Evolutionary conservation across 2,113 vertebrate species (phyloP).

Genomic region (Lepisosteus osseus): DNA sequence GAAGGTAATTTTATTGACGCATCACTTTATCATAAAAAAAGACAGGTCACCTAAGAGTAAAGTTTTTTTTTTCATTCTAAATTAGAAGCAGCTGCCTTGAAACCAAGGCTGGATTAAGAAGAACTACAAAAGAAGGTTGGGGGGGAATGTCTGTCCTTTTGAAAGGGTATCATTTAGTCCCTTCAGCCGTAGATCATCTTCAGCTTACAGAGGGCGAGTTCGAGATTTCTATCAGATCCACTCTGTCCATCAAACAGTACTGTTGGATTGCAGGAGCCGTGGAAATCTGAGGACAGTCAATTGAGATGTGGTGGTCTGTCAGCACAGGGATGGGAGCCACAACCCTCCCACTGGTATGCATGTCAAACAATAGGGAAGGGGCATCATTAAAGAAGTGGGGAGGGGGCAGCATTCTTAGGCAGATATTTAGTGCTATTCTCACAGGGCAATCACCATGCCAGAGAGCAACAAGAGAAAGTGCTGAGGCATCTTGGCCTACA

Average conservation of each 20-base stretch:
- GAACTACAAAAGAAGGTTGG: conserved; percentile 55
- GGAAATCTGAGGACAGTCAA: conserved; percentile 1
- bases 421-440: conserved; percentile 40
- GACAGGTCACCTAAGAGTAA: conserved; percentile 39
- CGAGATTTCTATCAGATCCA: conserved; percentile 51
- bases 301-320: conserved; percentile 9
- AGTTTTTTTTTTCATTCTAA: conserved; percentile 42
- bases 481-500: neutral
- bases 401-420: conserved; percentile 38
- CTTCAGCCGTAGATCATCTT: conserved; percentile 54
- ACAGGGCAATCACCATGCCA: neutral
- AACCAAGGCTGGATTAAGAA: conserved; percentile 53
- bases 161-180: conserved; percentile 57
- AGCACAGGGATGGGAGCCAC: neutral
- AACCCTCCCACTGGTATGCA: conserved; percentile 41
- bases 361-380: conserved; percentile 52
- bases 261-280: conserved; percentile 31
- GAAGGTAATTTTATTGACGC: conserved; percentile 45
- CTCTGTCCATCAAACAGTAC: conserved; percentile 38
- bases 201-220: conserved; percentile 40
- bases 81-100: conserved; percentile 55
- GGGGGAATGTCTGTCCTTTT: conserved; percentile 43
- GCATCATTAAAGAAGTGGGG: conserved; percentile 53
- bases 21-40: conserved; percentile 42
- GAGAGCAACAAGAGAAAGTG: conserved; percentile 8